These are phyloP conservation scores for Camptogramma bilineatum DNA, from an alignment of 2,888 invertebrate species.

Conservation along the genomic window DNA sequence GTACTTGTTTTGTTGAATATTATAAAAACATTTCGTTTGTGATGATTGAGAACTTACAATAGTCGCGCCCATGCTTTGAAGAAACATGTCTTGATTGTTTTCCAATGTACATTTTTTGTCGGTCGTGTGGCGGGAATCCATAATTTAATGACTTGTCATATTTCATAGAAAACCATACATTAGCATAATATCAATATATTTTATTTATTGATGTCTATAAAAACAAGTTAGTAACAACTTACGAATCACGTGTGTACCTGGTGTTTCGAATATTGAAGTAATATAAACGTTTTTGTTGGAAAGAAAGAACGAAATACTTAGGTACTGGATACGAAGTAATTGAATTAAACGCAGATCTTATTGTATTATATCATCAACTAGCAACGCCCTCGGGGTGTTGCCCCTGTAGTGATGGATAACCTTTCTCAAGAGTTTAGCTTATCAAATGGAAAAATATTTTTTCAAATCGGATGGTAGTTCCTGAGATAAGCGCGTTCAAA, in stretches of 20 bases:
- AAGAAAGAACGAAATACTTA: no score
- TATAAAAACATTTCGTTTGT: not conserved
- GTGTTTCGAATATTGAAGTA: not conserved
- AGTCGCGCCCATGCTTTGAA: conserved; percentile 9
- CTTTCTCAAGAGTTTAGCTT: no score
- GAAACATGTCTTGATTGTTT: conserved; percentile 32
- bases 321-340: no score
- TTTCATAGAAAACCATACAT: conserved; percentile 8
- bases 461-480: no score
- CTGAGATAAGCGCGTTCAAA: no score
- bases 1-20: no score
- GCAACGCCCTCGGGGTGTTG: no score
- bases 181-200: not conserved
- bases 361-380: no score
- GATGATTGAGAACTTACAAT: not conserved
- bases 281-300: not conserved
- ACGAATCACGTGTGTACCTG: not conserved
- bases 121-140: conserved; percentile 23
- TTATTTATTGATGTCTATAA: not conserved
- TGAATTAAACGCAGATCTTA: no score
- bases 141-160: conserved; percentile 11
- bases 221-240: not conserved
- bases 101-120: conserved; percentile 34
- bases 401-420: no score
- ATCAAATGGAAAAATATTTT: no score